phyloP scores from a whole-genome alignment of 2,113 vertebrate species.

The Hiodon tergisus region DNA sequence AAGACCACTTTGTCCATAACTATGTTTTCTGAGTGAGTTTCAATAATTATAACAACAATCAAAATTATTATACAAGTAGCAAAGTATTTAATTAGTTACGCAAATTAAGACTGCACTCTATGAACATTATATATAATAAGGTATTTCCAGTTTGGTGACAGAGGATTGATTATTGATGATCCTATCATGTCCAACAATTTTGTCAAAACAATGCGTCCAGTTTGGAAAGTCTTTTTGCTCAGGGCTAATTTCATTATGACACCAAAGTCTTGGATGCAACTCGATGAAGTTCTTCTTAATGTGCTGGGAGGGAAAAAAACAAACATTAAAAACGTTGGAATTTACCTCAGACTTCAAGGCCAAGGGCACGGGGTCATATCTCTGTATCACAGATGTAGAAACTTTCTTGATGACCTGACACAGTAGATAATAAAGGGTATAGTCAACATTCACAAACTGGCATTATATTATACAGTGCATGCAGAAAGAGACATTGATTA shows the following conservation, averaged over 20 bases:
- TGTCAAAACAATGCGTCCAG: conserved; percentile 9
- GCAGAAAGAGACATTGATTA: not conserved
- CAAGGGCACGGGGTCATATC: conserved; percentile 43
- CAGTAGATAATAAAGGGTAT: conserved; percentile 41
- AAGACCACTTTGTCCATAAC: not conserved
- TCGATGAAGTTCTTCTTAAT: conserved; percentile 7
- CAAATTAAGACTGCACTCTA: too few species aligned
- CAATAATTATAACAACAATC: not conserved
- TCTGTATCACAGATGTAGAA: conserved; percentile 72
- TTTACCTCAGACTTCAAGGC: conserved; percentile 62
- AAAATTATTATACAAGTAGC: not conserved
- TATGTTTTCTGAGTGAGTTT: not conserved
- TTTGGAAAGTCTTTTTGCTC: not conserved
- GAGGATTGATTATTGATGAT: not conserved
- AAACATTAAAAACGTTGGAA: conserved; percentile 5
- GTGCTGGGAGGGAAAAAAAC: not conserved
- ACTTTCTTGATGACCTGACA: conserved; percentile 71
- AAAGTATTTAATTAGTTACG: not conserved
- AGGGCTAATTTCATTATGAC: conserved; percentile 11
- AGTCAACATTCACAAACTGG: conserved; percentile 29
- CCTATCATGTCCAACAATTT: not conserved
- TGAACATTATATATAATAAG: too few species aligned
- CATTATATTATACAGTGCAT: not conserved
- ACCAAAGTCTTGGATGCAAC: conserved; percentile 2
- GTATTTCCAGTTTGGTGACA: too few species aligned